Conservation (phyloP, 1,140 invertebrate species). For the Vanessa tameamea region DNA sequence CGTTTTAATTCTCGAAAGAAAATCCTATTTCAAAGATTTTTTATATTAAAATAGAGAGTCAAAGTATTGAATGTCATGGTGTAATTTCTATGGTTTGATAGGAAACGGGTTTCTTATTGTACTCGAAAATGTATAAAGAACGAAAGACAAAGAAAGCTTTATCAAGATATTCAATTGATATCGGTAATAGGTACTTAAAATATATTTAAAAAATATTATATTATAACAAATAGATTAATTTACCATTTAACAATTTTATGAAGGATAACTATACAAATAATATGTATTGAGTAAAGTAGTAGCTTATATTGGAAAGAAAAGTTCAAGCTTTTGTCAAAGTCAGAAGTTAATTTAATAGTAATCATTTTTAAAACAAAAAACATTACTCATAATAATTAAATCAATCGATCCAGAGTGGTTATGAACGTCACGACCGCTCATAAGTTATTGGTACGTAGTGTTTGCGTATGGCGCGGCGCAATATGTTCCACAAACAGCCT, state of each 20-base stretch:
- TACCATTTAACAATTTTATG: too few species aligned
- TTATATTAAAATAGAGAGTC: too few species aligned
- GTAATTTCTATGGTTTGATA: background rate
- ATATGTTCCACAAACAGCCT: constrained; percentile 71
- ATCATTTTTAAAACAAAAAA: too few species aligned
- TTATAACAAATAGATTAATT: too few species aligned
- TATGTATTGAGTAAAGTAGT: too few species aligned
- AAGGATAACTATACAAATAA: too few species aligned
- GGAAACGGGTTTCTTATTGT: background rate
- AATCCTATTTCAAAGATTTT: too few species aligned
- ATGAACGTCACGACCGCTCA: constrained; percentile 39
- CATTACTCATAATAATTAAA: constrained; percentile 4
- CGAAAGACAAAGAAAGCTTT: background rate
- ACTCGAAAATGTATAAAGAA: background rate
- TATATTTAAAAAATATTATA: too few species aligned
- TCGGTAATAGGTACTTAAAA: too few species aligned
- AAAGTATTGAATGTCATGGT: background rate
- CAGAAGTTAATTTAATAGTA: background rate
- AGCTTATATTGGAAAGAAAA: too few species aligned
- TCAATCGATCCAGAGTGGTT: constrained; percentile 28
- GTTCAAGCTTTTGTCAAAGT: background rate
- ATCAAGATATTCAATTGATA: too few species aligned
- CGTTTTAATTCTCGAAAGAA: too few species aligned
- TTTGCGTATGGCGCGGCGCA: constrained; percentile 62
- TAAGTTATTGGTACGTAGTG: constrained; percentile 56